A percentile compares a stretch with the other conserved stretches of the same genome.
Conservation (phyloP, 2,797 vertebrate genomes). For the Microcaecilia unicolor region DNA sequence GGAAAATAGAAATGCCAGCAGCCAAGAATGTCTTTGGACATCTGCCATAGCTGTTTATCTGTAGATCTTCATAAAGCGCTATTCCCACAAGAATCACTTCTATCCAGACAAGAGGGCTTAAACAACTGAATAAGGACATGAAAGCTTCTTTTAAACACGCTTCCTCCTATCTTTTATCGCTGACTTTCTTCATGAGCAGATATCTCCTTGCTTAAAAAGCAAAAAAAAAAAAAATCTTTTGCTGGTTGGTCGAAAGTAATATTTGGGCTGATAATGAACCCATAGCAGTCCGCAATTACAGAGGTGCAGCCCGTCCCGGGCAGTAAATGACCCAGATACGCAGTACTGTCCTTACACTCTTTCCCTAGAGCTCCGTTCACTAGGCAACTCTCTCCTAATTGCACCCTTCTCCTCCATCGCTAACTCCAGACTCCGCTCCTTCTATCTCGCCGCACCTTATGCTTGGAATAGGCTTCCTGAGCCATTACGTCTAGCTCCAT, state of each 20-base stretch:
- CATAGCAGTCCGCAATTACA: too few species aligned
- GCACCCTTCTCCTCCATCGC: too few species aligned
- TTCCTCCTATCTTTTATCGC: conserved; percentile 12
- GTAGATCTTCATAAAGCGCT: conserved; percentile 20
- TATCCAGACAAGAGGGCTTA: not conserved
- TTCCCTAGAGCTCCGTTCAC: too few species aligned
- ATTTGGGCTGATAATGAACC: too few species aligned
- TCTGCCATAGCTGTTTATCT: conserved; percentile 20
- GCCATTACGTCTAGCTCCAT: too few species aligned
- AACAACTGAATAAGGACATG: not conserved
- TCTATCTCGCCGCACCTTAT: too few species aligned
- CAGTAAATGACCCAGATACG: too few species aligned
- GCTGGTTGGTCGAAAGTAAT: conserved; percentile 10
- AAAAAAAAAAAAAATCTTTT: conserved; percentile 5
- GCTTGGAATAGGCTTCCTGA: too few species aligned
- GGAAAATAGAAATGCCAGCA: conserved; percentile 36
- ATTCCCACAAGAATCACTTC: conserved; percentile 18
- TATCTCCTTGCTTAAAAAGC: conserved; percentile 12
- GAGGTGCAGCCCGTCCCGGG: too few species aligned
- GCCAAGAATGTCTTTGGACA: conserved; percentile 24
- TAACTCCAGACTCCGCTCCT: too few species aligned
- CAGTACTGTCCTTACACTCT: too few species aligned
- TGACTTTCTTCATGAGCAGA: not conserved
- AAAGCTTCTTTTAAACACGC: conserved; percentile 3
- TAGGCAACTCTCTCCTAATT: too few species aligned